Percentiles rank a stretch among this genome's conserved stretches.
These are phyloP conservation scores for Muscicapa comitata DNA, from an alignment of 2,797 vertebrate species.

Conservation along the genomic window DNA sequence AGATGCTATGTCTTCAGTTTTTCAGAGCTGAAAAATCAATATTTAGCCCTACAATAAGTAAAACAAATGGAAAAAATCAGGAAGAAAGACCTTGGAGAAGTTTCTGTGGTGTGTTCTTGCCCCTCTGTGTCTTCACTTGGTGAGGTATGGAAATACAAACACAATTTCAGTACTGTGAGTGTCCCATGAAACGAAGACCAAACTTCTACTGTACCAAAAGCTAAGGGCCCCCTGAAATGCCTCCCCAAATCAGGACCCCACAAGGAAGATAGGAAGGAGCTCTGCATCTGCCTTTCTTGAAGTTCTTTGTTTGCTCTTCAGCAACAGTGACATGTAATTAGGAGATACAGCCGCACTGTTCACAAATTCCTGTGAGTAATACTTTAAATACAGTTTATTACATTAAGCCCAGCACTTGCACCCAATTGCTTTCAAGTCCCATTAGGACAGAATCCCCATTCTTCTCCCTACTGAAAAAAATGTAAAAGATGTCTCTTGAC, in stretches of 20 bases:
- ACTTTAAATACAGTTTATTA: not conserved
- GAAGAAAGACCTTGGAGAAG: not conserved
- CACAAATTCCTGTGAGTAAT: not conserved
- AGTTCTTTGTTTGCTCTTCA: not conserved
- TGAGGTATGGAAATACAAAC: not conserved
- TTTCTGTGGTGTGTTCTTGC: not conserved
- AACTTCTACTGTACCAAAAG: not conserved
- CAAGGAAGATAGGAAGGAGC: not conserved
- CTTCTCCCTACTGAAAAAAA: not conserved
- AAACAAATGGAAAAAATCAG: not conserved
- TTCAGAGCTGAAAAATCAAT: slow-evolving; percentile 6
- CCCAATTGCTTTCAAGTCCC: not conserved
- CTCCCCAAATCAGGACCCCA: not conserved
- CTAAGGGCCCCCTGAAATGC: not conserved
- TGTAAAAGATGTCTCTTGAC: not conserved
- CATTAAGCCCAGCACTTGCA: not conserved
- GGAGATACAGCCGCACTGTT: not conserved
- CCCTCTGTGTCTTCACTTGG: not conserved
- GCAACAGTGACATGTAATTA: not conserved
- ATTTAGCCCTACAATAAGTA: not conserved
- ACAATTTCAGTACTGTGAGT: not conserved
- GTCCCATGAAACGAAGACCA: not conserved
- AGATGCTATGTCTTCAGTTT: not conserved
- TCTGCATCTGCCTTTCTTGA: not conserved
- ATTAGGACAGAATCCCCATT: not conserved